phyloP scores from a whole-genome alignment of 2,113 vertebrate genomes.

The Hucho hucho region DNA sequence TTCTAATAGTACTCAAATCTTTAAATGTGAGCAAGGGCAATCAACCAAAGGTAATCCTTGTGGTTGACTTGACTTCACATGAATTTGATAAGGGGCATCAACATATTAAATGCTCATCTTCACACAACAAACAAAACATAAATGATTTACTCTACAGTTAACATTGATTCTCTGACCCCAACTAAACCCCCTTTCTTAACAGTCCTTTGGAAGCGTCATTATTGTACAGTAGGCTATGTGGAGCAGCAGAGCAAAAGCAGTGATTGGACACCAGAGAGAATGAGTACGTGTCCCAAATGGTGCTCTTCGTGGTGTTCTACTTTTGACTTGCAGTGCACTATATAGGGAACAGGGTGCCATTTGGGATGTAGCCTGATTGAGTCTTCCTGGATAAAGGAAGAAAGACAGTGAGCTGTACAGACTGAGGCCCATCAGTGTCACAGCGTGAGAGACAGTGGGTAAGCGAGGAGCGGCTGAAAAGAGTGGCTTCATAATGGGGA shows the following conservation, averaged over 20 bases:
- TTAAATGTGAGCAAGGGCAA: background rate
- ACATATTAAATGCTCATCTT: background rate
- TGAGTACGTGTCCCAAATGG: slow-evolving; percentile 5
- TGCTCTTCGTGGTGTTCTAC: too few relatives aligned
- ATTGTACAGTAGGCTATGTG: slow-evolving; percentile 36
- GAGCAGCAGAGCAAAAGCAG: slow-evolving; percentile 46
- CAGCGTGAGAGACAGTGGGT: slow-evolving; percentile 13
- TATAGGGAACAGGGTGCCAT: too few relatives aligned
- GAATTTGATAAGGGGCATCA: background rate
- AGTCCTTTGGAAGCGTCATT: slow-evolving; percentile 32
- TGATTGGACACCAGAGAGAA: slow-evolving; percentile 26
- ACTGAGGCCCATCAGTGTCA: slow-evolving; percentile 14
- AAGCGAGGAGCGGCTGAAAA: slow-evolving; percentile 6
- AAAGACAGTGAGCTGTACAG: slow-evolving; percentile 17
- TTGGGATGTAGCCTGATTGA: too few relatives aligned
- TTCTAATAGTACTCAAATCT: background rate
- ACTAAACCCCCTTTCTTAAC: background rate
- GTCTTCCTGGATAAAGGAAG: background rate
- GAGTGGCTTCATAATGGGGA: slow-evolving; percentile 2
- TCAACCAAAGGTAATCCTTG: background rate
- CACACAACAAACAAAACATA: background rate
- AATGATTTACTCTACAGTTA: background rate
- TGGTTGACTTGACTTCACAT: background rate
- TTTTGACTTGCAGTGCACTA: too few relatives aligned
- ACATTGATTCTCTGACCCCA: background rate